Evolutionary conservation across 2,113 vertebrate genomes (phyloP).

Genomic region (Nothocercus nigrocapillus): DNA sequence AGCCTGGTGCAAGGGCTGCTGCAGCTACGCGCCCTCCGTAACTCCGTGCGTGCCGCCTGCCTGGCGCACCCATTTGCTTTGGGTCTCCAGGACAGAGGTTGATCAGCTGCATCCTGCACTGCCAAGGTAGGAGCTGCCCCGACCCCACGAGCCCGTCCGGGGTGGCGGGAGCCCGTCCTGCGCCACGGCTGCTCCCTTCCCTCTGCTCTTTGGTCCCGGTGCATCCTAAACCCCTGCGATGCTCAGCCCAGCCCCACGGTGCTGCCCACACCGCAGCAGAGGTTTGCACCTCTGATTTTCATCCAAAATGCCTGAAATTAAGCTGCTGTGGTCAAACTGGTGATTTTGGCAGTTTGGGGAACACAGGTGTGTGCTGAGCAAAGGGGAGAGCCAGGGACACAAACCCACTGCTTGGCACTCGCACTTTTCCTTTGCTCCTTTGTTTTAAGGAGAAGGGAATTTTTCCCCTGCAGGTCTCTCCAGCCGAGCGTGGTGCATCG

Average conservation of each 20-base stretch:
- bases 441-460: neutral
- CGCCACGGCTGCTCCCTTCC: accelerated
- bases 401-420: neutral
- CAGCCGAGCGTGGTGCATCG: neutral
- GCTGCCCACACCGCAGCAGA: neutral
- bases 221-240: neutral
- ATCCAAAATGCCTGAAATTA: neutral
- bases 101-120: neutral
- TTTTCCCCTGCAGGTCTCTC: neutral
- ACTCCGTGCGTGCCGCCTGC: neutral
- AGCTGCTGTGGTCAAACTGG: neutral
- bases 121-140: neutral
- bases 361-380: neutral
- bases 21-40: neutral
- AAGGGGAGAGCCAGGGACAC: no score
- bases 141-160: accelerated
- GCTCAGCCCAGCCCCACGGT: neutral
- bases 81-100: neutral
- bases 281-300: neutral
- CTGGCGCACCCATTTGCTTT: neutral
- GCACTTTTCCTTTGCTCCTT: neutral
- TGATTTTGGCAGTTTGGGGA: neutral
- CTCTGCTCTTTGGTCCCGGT: neutral
- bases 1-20: neutral
- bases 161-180: neutral